Conservation (phyloP, 2,797 vertebrate genomes). For the Manis pentadactyla region DNA sequence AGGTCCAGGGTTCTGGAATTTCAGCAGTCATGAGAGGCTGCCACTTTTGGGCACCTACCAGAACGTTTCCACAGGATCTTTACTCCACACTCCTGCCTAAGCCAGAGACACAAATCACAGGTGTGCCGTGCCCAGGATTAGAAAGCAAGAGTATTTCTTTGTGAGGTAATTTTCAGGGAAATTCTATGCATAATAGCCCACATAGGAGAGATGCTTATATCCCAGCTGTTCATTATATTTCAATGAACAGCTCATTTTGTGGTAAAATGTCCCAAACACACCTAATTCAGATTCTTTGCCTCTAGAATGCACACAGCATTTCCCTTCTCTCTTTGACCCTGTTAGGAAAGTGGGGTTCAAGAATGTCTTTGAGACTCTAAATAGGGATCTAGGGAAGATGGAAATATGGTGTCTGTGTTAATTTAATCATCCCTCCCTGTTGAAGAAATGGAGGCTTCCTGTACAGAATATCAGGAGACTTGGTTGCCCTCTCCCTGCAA, state of each 20-base stretch:
- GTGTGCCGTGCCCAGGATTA: neutral
- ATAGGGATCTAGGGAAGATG: neutral
- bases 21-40: neutral
- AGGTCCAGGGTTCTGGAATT: neutral
- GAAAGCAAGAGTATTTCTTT: neutral
- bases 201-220: neutral
- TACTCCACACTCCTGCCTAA: too few relatives aligned
- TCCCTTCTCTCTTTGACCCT: neutral
- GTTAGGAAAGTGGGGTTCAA: neutral
- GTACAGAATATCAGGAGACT: neutral
- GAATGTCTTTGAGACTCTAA: neutral
- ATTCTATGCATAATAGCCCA: neutral
- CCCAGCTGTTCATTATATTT: neutral
- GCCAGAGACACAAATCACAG: neutral
- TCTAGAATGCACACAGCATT: neutral
- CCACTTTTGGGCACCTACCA: neutral
- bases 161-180: neutral
- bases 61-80: neutral
- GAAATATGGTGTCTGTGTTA: neutral
- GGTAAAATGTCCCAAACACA: neutral
- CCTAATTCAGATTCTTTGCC: neutral
- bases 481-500: neutral
- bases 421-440: neutral
- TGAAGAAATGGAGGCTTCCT: neutral
- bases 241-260: neutral